Evolutionary conservation across 64 coral and sea anemone genomes (phyloP).

Genomic region (Astreopora myriophthalma): DNA sequence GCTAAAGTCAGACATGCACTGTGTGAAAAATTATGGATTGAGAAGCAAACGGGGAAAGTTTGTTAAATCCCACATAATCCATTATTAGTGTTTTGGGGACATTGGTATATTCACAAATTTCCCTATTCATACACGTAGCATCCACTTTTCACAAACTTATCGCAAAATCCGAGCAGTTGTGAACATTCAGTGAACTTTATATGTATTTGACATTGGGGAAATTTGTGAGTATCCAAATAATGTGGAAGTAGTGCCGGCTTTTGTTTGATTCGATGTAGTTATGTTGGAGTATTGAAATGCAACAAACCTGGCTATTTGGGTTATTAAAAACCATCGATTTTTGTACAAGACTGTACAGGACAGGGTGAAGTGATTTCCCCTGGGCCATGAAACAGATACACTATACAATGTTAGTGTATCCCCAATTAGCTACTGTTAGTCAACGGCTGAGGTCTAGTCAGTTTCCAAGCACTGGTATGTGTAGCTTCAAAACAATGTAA

Average conservation of each 20-base stretch:
- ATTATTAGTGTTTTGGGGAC: slow-evolving; percentile 1
- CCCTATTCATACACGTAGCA: slow-evolving; percentile 10
- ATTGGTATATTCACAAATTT: slow-evolving; percentile 6
- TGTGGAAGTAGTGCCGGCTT: slow-evolving; percentile 19
- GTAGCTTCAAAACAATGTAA: not conserved
- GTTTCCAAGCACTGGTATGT: not conserved
- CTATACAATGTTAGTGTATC: slow-evolving; percentile 8
- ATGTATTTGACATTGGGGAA: slow-evolving; percentile 18
- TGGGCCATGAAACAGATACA: slow-evolving; percentile 33
- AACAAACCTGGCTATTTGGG: slow-evolving; percentile 26
- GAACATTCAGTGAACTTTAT: slow-evolving; percentile 17
- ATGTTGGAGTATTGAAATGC: slow-evolving; percentile 12
- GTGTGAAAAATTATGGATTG: slow-evolving; percentile 56
- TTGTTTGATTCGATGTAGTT: slow-evolving; percentile 39
- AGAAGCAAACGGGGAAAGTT: slow-evolving; percentile 52
- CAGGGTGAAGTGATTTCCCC: slow-evolving; percentile 35
- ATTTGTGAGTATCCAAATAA: slow-evolving; percentile 31
- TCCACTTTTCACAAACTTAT: slow-evolving; percentile 21
- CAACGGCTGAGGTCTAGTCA: not conserved
- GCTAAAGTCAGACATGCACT: slow-evolving; percentile 34
- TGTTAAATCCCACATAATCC: slow-evolving; percentile 28
- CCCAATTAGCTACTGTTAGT: not conserved
- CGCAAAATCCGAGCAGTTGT: slow-evolving; percentile 15
- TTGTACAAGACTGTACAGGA: slow-evolving; percentile 12
- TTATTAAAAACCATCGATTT: slow-evolving; percentile 3